phyloP scores from a whole-genome alignment of 2,797 vertebrate genomes.

The Anabas testudineus region DNA sequence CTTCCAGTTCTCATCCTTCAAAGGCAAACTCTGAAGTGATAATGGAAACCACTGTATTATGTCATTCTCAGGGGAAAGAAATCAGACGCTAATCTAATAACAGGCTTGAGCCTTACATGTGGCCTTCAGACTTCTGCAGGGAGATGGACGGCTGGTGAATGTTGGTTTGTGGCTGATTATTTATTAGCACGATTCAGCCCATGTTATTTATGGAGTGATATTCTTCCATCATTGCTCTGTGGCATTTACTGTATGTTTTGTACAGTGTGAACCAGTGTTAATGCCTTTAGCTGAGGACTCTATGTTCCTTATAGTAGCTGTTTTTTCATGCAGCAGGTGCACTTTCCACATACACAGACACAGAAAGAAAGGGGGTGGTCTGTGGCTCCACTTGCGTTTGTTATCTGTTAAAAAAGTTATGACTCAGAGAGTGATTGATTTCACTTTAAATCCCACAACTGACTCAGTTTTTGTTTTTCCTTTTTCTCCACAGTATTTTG shows the following conservation, averaged over 20 bases:
- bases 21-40: constrained; percentile 60
- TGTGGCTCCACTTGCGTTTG: constrained; percentile 30
- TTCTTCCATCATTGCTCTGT: constrained; percentile 15
- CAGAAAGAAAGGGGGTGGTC: constrained; percentile 25
- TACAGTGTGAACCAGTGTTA: constrained; percentile 9
- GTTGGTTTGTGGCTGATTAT: constrained; percentile 34
- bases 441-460: constrained; percentile 43
- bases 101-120: constrained; percentile 36
- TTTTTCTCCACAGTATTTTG: constrained; percentile 37
- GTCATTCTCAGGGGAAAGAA: constrained; percentile 56
- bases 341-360: constrained; percentile 45
- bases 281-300: constrained; percentile 51
- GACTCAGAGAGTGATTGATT: constrained; percentile 56
- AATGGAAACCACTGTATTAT: constrained; percentile 52
- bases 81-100: constrained; percentile 74
- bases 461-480: constrained; percentile 48
- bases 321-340: constrained; percentile 68
- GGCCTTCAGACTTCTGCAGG: constrained; percentile 30
- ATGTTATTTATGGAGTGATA: constrained; percentile 18
- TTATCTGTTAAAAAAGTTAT: constrained; percentile 64
- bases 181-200: constrained; percentile 32
- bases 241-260: constrained; percentile 19
- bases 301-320: constrained; percentile 41
- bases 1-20: constrained; percentile 44
- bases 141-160: constrained; percentile 32